Conservation (phyloP, 2,797 vertebrate genomes). For the Sebastiscus tertius region DNA sequence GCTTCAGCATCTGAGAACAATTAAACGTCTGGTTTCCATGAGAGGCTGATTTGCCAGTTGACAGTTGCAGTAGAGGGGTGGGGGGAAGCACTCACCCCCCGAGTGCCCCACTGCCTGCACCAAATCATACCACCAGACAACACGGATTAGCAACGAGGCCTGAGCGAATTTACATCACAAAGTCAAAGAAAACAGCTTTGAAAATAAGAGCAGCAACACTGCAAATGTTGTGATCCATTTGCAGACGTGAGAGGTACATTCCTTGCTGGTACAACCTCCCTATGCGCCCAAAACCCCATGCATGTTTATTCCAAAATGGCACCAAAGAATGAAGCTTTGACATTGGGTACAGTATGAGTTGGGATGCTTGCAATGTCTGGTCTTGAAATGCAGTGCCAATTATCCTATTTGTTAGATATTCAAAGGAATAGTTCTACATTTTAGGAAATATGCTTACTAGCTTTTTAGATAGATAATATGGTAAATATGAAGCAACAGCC, state of each 20-base stretch:
- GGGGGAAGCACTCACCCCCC: neutral
- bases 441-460: neutral
- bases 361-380: neutral
- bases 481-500: neutral
- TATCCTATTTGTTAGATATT: neutral
- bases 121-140: conserved; percentile 66
- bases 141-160: conserved; percentile 63
- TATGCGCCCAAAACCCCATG: neutral
- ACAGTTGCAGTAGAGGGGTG: conserved; percentile 57
- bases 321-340: neutral
- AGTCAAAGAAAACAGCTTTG: conserved; percentile 38
- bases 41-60: conserved; percentile 77
- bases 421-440: neutral
- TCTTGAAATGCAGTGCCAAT: neutral
- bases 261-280: conserved; percentile 16
- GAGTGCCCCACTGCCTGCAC: conserved; percentile 51
- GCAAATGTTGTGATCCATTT: conserved; percentile 46
- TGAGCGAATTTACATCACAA: conserved; percentile 43
- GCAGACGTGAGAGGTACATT: conserved; percentile 39
- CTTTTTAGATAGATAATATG: neutral
- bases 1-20: conserved; percentile 82
- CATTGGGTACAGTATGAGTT: neutral
- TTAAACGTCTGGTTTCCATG: conserved; percentile 83
- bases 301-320: conserved; percentile 25
- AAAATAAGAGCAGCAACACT: conserved; percentile 45